Evolutionary conservation across 1,140 invertebrate species (phyloP).

Genomic region (Musca vetustissima): DNA sequence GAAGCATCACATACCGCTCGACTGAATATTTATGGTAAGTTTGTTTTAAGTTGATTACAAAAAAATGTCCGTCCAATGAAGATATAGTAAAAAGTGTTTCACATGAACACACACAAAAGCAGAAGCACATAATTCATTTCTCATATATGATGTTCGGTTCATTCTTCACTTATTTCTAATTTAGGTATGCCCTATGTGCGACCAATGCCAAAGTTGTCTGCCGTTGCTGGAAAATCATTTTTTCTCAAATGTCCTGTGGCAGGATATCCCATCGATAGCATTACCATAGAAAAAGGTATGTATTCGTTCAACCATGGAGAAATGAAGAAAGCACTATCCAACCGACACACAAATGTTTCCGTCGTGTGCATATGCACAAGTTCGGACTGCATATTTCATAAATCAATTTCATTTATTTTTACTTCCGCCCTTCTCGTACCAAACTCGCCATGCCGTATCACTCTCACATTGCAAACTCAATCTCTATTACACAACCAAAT

Average conservation of each 20-base stretch:
- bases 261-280: conserved; percentile 69
- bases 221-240: conserved; percentile 67
- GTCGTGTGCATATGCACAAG: neutral
- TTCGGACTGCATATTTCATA: conserved; percentile 8
- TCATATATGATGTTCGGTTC: no score
- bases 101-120: no score
- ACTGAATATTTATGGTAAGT: conserved; percentile 69
- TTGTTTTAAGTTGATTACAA: conserved; percentile 8
- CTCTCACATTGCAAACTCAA: neutral
- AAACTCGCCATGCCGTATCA: no score
- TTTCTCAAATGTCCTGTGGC: conserved; percentile 70
- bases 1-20: conserved; percentile 62
- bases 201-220: conserved; percentile 68
- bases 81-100: neutral
- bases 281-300: conserved; percentile 69
- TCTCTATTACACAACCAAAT: conserved; percentile 22
- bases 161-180: neutral
- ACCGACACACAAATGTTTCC: neutral
- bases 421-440: neutral
- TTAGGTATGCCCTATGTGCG: conserved; percentile 69
- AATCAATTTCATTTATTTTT: conserved; percentile 21
- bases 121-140: no score
- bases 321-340: neutral
- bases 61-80: neutral
- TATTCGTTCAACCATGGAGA: neutral